Evolutionary conservation across 2,113 vertebrate species (phyloP), one percentile per base, ranked within the genome.

Genomic region (Hylia prasina): DNA sequence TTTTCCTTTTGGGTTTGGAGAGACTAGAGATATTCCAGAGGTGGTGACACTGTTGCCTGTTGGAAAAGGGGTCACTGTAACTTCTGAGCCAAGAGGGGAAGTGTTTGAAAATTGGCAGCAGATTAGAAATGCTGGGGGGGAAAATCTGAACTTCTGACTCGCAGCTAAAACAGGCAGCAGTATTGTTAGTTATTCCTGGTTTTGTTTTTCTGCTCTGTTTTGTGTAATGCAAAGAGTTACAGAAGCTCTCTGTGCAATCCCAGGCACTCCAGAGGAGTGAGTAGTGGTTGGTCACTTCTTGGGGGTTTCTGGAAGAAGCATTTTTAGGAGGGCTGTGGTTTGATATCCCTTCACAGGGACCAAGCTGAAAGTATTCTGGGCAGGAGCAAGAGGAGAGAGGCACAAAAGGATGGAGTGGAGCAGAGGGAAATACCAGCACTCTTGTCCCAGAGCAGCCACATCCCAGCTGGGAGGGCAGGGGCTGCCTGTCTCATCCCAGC

Each of bases 91-190:
- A 94, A 39, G 78, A 96, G 57, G 83, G 94, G 95, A 95, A 94
- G 89, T 73, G 87, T 93, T 97, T 91, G 89, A 94, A 93, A 95
- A 80, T 90, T 94, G 95, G 87, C 93, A 94, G 89, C 42, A 66
- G 78, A 80, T 95, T 93, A 96, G 82, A 96, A 94, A 91, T 93
- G 72, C 45, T 0, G 17, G n/a, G 40, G 21, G n/a, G 16, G 12
- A 48, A 78, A 40, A 24, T 28, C 50, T 87, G 89, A 91, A 77
- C 87, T 84, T 84, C 53, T 95, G 78, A 76, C 53, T 95, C 2
- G 6, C 21, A 45, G 81, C 75, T 96, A 33, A 76, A 94, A 89
- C 23, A 78, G 81, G 63, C 87, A 93, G 66, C 8, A 71, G 73
- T 42, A 79, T 94, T 96, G 80, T 94, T 89, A 89, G 83, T 79